Conservation (phyloP, 2,113 vertebrate species). For the Motacilla alba region DNA sequence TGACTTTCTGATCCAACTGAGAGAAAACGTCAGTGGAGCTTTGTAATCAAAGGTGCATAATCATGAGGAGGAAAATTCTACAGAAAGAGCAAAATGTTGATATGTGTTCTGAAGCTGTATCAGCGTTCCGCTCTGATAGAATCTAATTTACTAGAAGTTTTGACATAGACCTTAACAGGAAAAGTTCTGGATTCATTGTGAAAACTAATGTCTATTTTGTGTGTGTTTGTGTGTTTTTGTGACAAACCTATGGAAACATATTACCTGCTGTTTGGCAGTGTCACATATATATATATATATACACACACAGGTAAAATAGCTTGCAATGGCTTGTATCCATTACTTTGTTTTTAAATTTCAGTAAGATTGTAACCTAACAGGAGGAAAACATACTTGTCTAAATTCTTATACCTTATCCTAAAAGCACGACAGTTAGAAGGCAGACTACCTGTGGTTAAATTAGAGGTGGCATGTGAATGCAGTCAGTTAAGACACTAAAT, state of each 20-base stretch:
- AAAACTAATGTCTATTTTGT: not conserved
- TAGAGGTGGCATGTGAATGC: not conserved
- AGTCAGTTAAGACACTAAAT: not conserved
- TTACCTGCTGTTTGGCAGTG: not conserved
- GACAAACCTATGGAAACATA: not conserved
- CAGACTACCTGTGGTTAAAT: not conserved
- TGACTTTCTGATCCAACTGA: not conserved
- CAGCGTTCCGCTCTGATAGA: not conserved
- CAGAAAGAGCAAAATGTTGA: not conserved
- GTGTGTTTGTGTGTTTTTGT: not conserved
- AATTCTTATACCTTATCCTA: not conserved
- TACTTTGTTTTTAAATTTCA: not conserved
- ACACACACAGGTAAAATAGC: not conserved
- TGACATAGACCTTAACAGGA: not conserved
- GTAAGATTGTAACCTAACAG: not conserved
- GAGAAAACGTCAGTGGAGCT: not conserved
- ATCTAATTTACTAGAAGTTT: not conserved
- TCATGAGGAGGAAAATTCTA: not conserved
- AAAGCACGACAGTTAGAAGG: not conserved
- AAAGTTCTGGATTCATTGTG: accelerated
- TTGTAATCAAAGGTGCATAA: not conserved
- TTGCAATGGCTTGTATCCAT: not conserved
- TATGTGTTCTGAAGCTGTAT: not conserved
- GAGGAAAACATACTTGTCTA: not conserved
- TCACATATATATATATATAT: accelerated